A percentile compares a stretch with the other conserved stretches of the same genome.
Conservation (phyloP, 2,797 vertebrate species). For the Gorsachius magnificus region DNA sequence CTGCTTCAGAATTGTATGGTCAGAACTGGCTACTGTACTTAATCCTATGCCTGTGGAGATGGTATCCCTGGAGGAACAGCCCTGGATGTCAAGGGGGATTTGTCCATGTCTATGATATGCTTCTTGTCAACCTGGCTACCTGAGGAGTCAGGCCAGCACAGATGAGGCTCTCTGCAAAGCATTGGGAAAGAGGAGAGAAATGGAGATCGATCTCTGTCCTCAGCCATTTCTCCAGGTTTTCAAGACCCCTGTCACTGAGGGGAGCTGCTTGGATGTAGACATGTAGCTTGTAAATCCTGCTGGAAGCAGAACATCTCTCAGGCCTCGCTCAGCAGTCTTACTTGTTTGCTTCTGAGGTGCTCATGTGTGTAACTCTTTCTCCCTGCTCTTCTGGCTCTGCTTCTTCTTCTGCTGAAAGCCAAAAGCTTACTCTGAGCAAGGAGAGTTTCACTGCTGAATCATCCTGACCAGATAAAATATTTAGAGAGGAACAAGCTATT, state of each 20-base stretch:
- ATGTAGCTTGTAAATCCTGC: neutral
- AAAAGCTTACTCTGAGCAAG: neutral
- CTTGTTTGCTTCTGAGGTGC: neutral
- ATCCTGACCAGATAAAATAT: neutral
- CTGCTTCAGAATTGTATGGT: neutral
- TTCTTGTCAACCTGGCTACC: neutral
- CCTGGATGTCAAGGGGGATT: neutral
- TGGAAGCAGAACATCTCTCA: neutral
- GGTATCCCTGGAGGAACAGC: neutral
- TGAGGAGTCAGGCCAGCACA: neutral
- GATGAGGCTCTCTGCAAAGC: neutral
- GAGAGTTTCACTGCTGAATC: slow-evolving; percentile 2
- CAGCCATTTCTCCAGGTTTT: neutral
- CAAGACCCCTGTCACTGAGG: neutral
- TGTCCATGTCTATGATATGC: neutral
- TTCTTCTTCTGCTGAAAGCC: neutral
- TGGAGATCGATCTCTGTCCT: neutral
- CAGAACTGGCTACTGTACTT: neutral
- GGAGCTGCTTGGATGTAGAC: neutral
- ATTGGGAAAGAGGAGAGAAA: neutral
- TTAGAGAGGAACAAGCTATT: slow-evolving; percentile 9
- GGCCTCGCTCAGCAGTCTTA: neutral
- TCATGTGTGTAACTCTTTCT: neutral
- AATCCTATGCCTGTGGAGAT: neutral
- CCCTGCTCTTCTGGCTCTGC: neutral